Evolutionary conservation across 1,140 invertebrate genomes (phyloP).

Genomic region (Oreohelix idahoensis): DNA sequence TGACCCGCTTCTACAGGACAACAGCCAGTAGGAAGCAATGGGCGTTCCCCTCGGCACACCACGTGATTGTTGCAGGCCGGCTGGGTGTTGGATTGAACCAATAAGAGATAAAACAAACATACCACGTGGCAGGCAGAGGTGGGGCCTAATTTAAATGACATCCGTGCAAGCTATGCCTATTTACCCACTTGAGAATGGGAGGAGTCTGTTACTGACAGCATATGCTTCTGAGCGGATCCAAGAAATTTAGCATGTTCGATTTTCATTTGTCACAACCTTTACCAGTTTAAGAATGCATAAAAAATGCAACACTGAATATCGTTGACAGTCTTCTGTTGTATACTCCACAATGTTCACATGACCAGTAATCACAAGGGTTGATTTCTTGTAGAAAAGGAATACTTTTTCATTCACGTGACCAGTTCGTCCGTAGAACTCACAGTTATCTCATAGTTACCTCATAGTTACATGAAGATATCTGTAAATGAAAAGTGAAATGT

Average conservation of each 20-base stretch:
- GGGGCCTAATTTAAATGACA: neutral
- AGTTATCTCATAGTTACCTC: no score
- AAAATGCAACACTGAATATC: no score
- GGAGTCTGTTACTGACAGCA: neutral
- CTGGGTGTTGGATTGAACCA: neutral
- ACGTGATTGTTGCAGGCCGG: neutral
- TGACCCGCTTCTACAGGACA: constrained; percentile 24
- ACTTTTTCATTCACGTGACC: no score
- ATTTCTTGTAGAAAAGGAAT: no score
- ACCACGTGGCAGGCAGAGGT: constrained; percentile 7
- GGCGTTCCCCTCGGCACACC: constrained; percentile 13
- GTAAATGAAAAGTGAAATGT: no score
- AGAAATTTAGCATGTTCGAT: neutral
- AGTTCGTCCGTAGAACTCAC: no score
- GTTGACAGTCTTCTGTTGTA: no score
- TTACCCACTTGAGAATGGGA: neutral
- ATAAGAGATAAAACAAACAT: neutral
- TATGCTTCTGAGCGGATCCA: neutral
- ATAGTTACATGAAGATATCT: no score
- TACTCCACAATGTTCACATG: no score
- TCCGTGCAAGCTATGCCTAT: neutral
- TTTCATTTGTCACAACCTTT: neutral
- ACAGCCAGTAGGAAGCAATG: constrained; percentile 14
- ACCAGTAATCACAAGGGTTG: no score
- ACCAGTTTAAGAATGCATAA: no score